A percentile compares a stretch with the other conserved stretches of the same genome.
Conservation (phyloP, 2,888 invertebrate genomes). For the Steinernema carpocapsae region DNA sequence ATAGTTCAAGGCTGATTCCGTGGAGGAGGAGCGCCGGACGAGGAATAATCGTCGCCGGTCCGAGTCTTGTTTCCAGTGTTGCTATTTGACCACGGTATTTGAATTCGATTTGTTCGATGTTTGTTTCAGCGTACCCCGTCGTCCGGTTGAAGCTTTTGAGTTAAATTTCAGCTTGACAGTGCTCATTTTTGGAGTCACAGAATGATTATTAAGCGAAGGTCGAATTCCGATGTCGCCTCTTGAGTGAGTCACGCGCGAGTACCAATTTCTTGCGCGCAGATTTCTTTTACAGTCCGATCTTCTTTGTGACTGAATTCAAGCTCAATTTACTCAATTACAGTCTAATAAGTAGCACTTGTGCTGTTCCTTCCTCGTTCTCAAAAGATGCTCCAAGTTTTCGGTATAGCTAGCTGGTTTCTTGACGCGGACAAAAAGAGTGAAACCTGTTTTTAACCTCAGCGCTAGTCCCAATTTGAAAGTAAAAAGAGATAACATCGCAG, state of each 20-base stretch:
- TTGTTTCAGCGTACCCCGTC: background rate
- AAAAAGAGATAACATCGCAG: constrained; percentile 10
- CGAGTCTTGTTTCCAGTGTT: constrained; percentile 13
- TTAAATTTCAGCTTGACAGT: too few relatives aligned
- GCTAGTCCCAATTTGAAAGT: constrained; percentile 10
- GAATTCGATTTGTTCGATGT: background rate
- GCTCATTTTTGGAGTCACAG: background rate
- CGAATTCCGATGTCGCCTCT: constrained; percentile 17
- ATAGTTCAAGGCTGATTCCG: constrained; percentile 28
- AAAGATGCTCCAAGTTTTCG: background rate
- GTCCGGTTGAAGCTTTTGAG: background rate
- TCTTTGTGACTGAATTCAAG: background rate
- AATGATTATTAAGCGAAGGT: constrained; percentile 31
- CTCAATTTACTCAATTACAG: constrained; percentile 24
- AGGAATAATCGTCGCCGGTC: constrained; percentile 18
- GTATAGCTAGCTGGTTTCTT: background rate
- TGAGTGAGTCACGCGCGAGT: constrained; percentile 34
- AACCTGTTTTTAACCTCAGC: constrained; percentile 1
- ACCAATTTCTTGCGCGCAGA: constrained; percentile 12
- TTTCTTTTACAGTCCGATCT: background rate
- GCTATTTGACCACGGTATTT: background rate
- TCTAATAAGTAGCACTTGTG: background rate
- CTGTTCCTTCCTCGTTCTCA: background rate
- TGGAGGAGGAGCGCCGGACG: constrained; percentile 12
- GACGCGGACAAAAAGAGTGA: background rate